Percentiles rank a stretch among this genome's conserved stretches.
phyloP scores from a whole-genome alignment of 2,888 invertebrate species.

The Rhamnusium bicolor region DNA sequence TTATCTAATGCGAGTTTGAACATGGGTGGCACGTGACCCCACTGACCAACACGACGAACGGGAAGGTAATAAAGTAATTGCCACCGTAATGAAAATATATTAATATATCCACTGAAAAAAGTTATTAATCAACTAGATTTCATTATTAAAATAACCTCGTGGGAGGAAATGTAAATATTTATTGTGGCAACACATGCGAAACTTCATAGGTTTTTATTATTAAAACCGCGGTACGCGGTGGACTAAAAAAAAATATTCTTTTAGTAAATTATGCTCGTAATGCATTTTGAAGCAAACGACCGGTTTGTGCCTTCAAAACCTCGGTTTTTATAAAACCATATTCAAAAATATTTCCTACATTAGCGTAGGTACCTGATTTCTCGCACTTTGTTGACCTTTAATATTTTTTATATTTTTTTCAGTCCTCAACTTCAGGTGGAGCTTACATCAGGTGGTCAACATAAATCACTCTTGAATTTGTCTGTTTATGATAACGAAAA shows the following conservation, averaged over 20 bases:
- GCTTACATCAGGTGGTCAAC: no score
- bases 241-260: not conserved
- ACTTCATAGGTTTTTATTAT: conserved; percentile 26
- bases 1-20: not conserved
- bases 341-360: no score
- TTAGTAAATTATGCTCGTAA: not conserved
- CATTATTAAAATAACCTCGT: conserved; percentile 27
- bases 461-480: no score
- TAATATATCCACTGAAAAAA: conserved; percentile 26
- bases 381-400: no score
- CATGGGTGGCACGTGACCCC: conserved; percentile 21
- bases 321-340: no score
- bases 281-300: no score
- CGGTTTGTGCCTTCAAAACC: no score
- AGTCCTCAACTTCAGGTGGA: no score
- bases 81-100: conserved; percentile 30
- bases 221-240: not conserved
- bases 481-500: no score
- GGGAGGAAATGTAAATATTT: conserved; percentile 32
- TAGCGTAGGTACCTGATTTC: no score
- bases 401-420: no score
- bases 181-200: conserved; percentile 31
- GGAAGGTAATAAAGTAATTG: conserved; percentile 29
- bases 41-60: conserved; percentile 2
- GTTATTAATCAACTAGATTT: conserved; percentile 22